phyloP scores from a whole-genome alignment of 2,113 vertebrate species.

The Oenanthe oenanthe region DNA sequence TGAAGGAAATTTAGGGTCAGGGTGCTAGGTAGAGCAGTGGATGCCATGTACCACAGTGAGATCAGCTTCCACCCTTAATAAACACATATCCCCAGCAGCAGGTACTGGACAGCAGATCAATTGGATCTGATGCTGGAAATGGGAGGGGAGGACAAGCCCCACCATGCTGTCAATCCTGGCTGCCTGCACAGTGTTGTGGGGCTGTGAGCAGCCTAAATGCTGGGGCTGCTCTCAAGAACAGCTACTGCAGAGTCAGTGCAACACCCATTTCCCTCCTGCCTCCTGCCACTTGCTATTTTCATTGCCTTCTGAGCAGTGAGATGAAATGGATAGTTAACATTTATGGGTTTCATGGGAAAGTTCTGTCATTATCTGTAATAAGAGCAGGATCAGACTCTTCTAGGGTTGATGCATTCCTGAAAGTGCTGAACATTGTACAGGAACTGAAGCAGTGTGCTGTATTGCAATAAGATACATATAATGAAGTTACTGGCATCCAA shows the following conservation, averaged over 20 bases:
- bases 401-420: background rate
- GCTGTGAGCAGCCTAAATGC: background rate
- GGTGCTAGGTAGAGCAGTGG: background rate
- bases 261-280: rapidly evolving
- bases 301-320: background rate
- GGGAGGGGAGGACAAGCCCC: background rate
- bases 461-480: background rate
- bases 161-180: rapidly evolving
- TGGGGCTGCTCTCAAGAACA: background rate
- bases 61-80: background rate
- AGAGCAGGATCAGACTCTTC: background rate
- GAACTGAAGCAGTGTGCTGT: background rate
- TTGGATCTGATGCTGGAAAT: background rate
- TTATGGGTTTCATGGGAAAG: background rate
- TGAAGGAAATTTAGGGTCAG: background rate
- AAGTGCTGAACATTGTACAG: background rate
- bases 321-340: background rate
- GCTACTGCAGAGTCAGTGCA: background rate
- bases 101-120: background rate
- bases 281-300: background rate
- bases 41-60: background rate
- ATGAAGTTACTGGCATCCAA: background rate
- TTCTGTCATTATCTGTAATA: background rate
- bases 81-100: background rate
- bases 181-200: background rate